phyloP scores from a whole-genome alignment of 2,888 invertebrate genomes.

The Dendrolimus houi region DNA sequence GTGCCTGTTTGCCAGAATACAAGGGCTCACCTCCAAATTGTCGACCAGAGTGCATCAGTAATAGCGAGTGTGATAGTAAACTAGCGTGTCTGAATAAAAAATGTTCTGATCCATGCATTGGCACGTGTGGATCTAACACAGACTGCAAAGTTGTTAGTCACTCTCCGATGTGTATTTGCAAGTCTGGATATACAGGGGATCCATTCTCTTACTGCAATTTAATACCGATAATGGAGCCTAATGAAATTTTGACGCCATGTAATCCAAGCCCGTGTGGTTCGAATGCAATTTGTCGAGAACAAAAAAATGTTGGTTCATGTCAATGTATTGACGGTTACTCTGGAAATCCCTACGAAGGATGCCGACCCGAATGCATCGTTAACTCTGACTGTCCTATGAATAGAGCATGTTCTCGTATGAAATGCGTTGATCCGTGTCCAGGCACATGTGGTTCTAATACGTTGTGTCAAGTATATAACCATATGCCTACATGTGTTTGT shows the following conservation, averaged over 20 bases:
- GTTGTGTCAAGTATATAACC: conserved; percentile 83
- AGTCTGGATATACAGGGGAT: conserved; percentile 82
- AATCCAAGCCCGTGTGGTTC: conserved; percentile 80
- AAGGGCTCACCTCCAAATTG: conserved; percentile 86
- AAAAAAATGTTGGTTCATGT: conserved; percentile 80
- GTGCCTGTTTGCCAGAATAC: conserved; percentile 82
- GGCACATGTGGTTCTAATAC: conserved; percentile 87
- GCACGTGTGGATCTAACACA: conserved; percentile 83
- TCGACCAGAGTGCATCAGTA: conserved; percentile 86
- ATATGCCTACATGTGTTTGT: conserved; percentile 83
- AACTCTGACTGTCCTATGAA: conserved; percentile 85
- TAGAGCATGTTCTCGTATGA: conserved; percentile 82
- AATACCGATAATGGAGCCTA: conserved; percentile 41
- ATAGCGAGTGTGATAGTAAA: conserved; percentile 82
- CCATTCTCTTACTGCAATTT: conserved; percentile 81
- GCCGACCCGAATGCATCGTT: conserved; percentile 83
- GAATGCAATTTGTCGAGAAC: conserved; percentile 78
- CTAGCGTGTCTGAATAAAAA: conserved; percentile 85
- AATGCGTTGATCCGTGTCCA: conserved; percentile 86
- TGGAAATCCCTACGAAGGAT: conserved; percentile 88
- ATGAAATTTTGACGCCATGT: conserved; percentile 75
- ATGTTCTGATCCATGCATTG: conserved; percentile 85
- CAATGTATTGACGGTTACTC: conserved; percentile 79
- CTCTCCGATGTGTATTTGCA: conserved; percentile 83
- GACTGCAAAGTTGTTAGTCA: conserved; percentile 87